These are phyloP conservation scores for Caradrina clavipalpis DNA, from an alignment of 2,888 invertebrate genomes.

Conservation along the genomic window DNA sequence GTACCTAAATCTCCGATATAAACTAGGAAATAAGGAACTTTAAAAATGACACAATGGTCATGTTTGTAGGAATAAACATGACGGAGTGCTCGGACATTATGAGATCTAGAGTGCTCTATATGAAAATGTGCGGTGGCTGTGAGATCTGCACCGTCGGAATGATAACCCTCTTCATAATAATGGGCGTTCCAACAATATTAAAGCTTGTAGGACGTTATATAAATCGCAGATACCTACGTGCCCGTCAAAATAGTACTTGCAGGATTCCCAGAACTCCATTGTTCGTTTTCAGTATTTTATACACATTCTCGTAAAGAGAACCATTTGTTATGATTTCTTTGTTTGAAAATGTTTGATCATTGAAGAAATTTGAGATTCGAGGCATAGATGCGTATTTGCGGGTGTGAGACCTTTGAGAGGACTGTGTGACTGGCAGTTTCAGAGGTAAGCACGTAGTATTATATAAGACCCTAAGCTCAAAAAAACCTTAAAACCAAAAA, in stretches of 20 bases:
- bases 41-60: neutral
- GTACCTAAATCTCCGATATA: too few relatives aligned
- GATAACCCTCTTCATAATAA: slow-evolving; percentile 42
- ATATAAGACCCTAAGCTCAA: neutral
- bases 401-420: neutral
- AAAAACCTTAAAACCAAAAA: neutral
- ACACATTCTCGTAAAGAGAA: slow-evolving; percentile 45
- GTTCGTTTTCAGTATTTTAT: slow-evolving; percentile 44
- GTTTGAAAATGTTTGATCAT: slow-evolving; percentile 35
- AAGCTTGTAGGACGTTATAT: slow-evolving; percentile 41
- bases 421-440: neutral
- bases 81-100: neutral
- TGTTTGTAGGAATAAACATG: too few relatives aligned
- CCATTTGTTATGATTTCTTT: slow-evolving; percentile 29
- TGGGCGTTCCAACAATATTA: slow-evolving; percentile 35
- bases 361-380: slow-evolving; percentile 30
- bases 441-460: neutral
- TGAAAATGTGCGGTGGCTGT: slow-evolving; percentile 37
- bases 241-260: slow-evolving; percentile 21
- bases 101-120: slow-evolving; percentile 13
- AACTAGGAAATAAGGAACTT: neutral
- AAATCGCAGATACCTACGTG: slow-evolving; percentile 25
- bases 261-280: slow-evolving; percentile 42
- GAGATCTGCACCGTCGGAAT: slow-evolving; percentile 21
- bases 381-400: neutral